These are phyloP conservation scores for Styela clava DNA, from an alignment of 23 tunicate genomes.

Conservation along the genomic window DNA sequence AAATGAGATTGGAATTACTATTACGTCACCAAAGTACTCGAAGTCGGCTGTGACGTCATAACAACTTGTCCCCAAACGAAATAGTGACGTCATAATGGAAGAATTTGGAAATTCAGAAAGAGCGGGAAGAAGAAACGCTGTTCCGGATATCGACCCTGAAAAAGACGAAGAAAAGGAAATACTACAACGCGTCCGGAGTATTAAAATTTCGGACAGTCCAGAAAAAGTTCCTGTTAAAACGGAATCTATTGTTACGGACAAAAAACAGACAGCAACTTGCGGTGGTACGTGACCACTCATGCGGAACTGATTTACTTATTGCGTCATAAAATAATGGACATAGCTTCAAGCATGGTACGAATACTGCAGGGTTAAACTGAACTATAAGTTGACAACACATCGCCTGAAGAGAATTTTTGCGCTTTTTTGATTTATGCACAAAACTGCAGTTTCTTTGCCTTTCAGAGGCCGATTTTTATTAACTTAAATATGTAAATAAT, in stretches of 20 bases:
- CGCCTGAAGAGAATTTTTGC: too few species aligned
- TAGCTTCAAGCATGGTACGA: too few species aligned
- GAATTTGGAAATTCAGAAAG: constrained; percentile 21
- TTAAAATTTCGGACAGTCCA: neutral
- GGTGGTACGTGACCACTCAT: constrained; percentile 11
- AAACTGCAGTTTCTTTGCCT: too few species aligned
- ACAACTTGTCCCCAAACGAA: too few species aligned
- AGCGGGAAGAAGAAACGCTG: constrained; percentile 18
- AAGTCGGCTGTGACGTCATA: too few species aligned
- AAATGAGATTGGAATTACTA: neutral
- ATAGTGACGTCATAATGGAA: constrained; percentile 4
- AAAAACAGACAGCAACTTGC: neutral
- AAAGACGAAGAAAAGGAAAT: constrained; percentile 3
- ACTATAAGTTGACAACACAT: too few species aligned
- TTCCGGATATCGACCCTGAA: neutral
- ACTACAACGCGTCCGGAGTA: neutral
- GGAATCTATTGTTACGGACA: neutral
- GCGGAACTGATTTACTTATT: neutral
- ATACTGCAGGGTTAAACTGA: too few species aligned
- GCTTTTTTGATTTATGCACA: too few species aligned
- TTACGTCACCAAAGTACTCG: neutral
- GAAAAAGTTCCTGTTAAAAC: neutral
- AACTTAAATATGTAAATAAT: too few species aligned
- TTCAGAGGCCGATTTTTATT: too few species aligned
- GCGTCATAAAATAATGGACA: neutral